A percentile compares a stretch with the other conserved stretches of the same genome.
These are phyloP conservation scores for Lordiphosa mommai DNA, from an alignment of 1,140 invertebrate species.

Conservation along the genomic window DNA sequence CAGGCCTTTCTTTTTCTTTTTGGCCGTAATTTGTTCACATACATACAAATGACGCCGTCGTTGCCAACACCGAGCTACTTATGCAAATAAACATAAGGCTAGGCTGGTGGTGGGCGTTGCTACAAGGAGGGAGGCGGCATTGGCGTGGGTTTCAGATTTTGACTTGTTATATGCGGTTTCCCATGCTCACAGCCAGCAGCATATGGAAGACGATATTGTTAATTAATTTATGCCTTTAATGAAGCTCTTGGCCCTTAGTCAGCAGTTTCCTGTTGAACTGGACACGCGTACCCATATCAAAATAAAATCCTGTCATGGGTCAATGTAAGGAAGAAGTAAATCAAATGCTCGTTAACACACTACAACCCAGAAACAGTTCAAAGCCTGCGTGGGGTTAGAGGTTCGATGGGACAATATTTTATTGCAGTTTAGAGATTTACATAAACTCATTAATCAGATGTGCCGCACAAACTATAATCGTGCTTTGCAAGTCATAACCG, in stretches of 20 bases:
- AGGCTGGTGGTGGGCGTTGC: conserved; percentile 32
- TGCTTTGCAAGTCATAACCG: no score
- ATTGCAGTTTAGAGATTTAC: neutral
- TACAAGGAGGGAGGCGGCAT: neutral
- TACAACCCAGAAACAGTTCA: neutral
- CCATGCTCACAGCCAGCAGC: conserved; percentile 17
- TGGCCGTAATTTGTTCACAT: conserved; percentile 58
- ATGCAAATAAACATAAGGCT: conserved; percentile 69
- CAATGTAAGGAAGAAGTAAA: conserved; percentile 41
- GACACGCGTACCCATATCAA: conserved; percentile 48
- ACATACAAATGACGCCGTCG: conserved; percentile 5
- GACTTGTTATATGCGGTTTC: conserved; percentile 37
- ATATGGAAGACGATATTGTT: conserved; percentile 70
- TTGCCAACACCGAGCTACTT: conserved; percentile 51
- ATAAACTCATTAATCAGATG: no score
- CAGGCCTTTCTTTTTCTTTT: conserved; percentile 40
- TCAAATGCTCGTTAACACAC: conserved; percentile 49
- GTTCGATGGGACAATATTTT: neutral
- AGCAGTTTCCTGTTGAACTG: conserved; percentile 31
- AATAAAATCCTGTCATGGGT: conserved; percentile 51
- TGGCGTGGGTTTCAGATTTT: conserved; percentile 9
- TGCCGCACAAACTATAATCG: no score
- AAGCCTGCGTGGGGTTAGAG: neutral
- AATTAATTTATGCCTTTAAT: conserved; percentile 74
- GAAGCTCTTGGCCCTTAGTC: conserved; percentile 35